Evolutionary conservation across 2,888 invertebrate species (phyloP).

Genomic region (Diadegma fenestrale): DNA sequence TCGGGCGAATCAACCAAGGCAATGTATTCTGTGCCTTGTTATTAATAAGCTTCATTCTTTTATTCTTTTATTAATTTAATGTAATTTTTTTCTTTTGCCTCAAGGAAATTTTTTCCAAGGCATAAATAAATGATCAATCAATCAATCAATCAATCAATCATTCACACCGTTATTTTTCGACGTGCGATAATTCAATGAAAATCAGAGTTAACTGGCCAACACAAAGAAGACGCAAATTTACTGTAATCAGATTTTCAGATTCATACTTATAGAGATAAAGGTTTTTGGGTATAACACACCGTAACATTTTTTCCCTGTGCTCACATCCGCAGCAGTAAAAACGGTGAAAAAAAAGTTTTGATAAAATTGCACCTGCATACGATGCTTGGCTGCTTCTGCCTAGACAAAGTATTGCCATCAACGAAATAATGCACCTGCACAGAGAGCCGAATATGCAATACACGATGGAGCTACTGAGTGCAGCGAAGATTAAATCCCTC

Average conservation of each 20-base stretch:
- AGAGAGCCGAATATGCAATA: constrained; percentile 20
- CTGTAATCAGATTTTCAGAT: neutral
- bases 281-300: neutral
- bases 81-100: too few species aligned
- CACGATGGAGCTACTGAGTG: constrained; percentile 37
- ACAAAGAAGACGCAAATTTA: too few species aligned
- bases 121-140: too few species aligned
- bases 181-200: too few species aligned
- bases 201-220: too few species aligned
- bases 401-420: constrained; percentile 11
- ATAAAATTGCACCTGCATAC: neutral
- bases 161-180: too few species aligned
- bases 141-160: too few species aligned
- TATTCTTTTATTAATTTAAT: too few species aligned
- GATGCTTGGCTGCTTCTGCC: neutral
- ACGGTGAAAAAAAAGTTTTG: neutral
- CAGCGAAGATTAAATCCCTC: constrained; percentile 66
- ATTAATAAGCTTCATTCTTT: too few species aligned
- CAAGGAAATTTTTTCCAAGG: too few species aligned
- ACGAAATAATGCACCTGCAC: constrained; percentile 21
- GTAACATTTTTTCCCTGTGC: neutral
- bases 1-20: too few species aligned
- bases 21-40: too few species aligned
- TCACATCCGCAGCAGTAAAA: neutral
- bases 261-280: neutral